Evolutionary conservation across 1,140 invertebrate species (phyloP).

Genomic region (Lethocerus indicus): DNA sequence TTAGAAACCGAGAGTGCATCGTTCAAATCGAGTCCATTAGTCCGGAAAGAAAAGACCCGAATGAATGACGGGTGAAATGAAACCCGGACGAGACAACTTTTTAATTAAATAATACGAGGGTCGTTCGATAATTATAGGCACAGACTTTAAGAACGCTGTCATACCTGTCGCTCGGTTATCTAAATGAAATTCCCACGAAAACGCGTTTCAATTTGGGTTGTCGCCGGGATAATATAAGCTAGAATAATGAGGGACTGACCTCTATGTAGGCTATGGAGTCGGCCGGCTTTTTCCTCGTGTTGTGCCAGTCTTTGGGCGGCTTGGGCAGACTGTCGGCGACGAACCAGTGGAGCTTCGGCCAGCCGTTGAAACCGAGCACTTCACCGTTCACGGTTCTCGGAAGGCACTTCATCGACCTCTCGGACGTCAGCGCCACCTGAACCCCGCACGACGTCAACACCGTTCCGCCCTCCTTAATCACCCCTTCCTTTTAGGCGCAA

Average conservation of each 20-base stretch:
- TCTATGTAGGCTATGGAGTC: constrained; percentile 94
- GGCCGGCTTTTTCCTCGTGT: constrained; percentile 76
- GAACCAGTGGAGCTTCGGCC: constrained; percentile 93
- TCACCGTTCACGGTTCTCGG: constrained; percentile 88
- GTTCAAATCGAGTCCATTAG: too few relatives aligned
- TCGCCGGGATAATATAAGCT: too few relatives aligned
- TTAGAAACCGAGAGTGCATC: too few relatives aligned
- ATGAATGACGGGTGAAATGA: too few relatives aligned
- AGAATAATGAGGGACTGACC: constrained; percentile 24
- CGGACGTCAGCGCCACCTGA: constrained; percentile 89
- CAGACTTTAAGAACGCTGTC: too few relatives aligned
- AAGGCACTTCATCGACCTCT: constrained; percentile 90
- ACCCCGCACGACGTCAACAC: constrained; percentile 90
- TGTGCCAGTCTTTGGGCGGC: constrained; percentile 89
- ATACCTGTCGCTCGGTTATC: too few relatives aligned
- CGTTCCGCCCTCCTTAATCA: constrained; percentile 95
- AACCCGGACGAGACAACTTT: too few relatives aligned
- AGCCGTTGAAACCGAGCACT: constrained; percentile 88
- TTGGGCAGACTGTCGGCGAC: constrained; percentile 90
- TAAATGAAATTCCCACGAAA: too few relatives aligned
- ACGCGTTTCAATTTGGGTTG: too few relatives aligned
- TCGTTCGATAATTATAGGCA: too few relatives aligned
- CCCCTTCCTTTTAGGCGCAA: constrained; percentile 59
- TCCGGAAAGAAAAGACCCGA: too few relatives aligned
- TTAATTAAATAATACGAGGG: too few relatives aligned